Percentiles rank a stretch among this genome's conserved stretches.
phyloP scores from a whole-genome alignment of 2,113 vertebrate genomes.

The Rhinopomastus cyanomelas region DNA sequence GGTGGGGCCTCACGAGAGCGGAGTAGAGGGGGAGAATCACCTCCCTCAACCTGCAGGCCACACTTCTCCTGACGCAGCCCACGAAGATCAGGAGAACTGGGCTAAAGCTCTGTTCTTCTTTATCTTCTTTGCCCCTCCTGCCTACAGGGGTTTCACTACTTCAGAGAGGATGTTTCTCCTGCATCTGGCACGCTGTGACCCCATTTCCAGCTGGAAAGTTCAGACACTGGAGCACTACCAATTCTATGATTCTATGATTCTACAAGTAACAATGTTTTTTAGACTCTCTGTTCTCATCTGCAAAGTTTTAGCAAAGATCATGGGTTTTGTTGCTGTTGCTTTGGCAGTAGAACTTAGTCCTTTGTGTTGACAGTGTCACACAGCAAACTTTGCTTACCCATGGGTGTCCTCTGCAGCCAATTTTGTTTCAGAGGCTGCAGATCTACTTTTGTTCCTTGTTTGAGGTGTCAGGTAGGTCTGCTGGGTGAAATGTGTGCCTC shows the following conservation, averaged over 20 bases:
- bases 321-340: slow-evolving; percentile 19
- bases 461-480: neutral
- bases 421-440: slow-evolving; percentile 10
- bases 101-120: neutral
- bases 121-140: neutral
- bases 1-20: no score
- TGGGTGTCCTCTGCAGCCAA: neutral
- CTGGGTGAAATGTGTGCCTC: slow-evolving; percentile 18
- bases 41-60: no score
- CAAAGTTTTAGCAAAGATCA: neutral
- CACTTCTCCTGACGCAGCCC: no score
- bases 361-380: neutral
- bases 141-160: neutral
- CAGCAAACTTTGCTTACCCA: slow-evolving; percentile 15
- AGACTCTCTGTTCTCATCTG: neutral
- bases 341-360: slow-evolving; percentile 37
- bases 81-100: neutral
- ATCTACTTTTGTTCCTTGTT: slow-evolving; percentile 31
- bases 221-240: neutral
- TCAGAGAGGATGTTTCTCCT: neutral
- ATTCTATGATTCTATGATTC: no score
- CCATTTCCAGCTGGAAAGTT: neutral
- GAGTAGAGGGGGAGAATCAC: no score
- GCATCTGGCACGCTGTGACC: neutral
- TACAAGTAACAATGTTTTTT: neutral